A percentile compares a stretch with the other conserved stretches of the same genome.
Conservation (phyloP, 53 echinoderm and acorn worm species). For the Crossaster papposus region DNA sequence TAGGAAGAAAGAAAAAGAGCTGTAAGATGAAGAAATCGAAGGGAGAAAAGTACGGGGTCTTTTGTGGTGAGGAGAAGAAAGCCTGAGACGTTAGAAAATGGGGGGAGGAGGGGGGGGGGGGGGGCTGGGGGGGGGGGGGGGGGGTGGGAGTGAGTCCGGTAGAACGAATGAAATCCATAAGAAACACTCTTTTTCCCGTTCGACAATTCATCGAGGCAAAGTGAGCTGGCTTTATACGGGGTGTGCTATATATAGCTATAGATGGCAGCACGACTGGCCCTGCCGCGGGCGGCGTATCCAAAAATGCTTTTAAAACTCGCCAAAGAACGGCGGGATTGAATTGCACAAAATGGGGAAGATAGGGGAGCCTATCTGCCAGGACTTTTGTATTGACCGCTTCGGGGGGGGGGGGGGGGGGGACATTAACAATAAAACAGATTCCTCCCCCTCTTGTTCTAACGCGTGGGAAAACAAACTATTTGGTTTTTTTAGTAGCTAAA, state of each 20-base stretch:
- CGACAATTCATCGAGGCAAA: conserved; percentile 39
- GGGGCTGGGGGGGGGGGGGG: not conserved
- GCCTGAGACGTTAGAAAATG: not conserved
- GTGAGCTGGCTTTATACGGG: conserved; percentile 4
- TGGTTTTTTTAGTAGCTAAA: not conserved
- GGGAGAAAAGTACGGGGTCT: conserved; percentile 17
- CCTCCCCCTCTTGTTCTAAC: conserved; percentile 23
- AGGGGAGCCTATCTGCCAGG: conserved; percentile 10
- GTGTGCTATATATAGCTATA: no score
- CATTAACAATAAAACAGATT: conserved; percentile 28
- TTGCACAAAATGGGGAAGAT: conserved; percentile 27
- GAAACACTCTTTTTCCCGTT: conserved; percentile 40
- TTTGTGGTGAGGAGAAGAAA: conserved; percentile 17
- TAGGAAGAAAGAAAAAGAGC: not conserved
- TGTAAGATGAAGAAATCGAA: conserved; percentile 10
- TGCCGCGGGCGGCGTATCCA: conserved; percentile 8
- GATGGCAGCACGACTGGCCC: conserved; percentile 8
- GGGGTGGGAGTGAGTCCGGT: not conserved
- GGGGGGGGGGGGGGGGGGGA: conserved; percentile 23
- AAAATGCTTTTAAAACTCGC: conserved; percentile 38
- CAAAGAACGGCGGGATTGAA: conserved; percentile 38
- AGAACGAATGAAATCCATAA: conserved; percentile 36
- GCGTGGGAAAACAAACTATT: not conserved
- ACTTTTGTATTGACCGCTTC: conserved; percentile 40
- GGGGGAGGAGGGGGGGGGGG: no score